Percentiles rank a stretch among this genome's conserved stretches.
phyloP scores from a whole-genome alignment of 2,888 invertebrate species.

The Octonoba sinensis region DNA sequence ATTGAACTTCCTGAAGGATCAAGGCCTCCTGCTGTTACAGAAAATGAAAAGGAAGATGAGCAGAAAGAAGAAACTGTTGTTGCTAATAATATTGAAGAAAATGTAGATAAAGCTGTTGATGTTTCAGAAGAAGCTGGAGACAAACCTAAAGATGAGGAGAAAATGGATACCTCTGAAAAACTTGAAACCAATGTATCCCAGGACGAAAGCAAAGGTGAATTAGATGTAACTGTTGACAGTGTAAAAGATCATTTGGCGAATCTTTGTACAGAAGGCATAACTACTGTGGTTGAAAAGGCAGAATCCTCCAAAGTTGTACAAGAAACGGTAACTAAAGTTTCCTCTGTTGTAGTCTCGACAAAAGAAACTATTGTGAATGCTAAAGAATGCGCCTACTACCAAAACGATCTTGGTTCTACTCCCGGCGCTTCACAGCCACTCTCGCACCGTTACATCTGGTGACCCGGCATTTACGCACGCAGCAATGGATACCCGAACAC shows the following conservation, averaged over 20 bases:
- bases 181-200: slow-evolving; percentile 33
- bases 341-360: slow-evolving; percentile 48
- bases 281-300: slow-evolving; percentile 53
- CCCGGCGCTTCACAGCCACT: no score
- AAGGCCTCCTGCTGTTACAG: slow-evolving; percentile 37
- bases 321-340: slow-evolving; percentile 57
- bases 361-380: slow-evolving; percentile 59
- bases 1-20: slow-evolving; percentile 66
- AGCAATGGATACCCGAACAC: no score
- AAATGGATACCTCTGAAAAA: slow-evolving; percentile 43
- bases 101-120: slow-evolving; percentile 31
- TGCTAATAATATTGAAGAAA: slow-evolving; percentile 12
- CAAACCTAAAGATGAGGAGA: slow-evolving; percentile 31
- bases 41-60: slow-evolving; percentile 14
- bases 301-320: slow-evolving; percentile 58
- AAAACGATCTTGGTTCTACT: no score
- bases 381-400: no score
- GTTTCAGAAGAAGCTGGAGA: slow-evolving; percentile 3
- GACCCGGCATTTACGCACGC: no score
- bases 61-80: slow-evolving; percentile 1
- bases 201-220: slow-evolving; percentile 59
- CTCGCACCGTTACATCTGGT: no score
- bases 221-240: slow-evolving; percentile 66
- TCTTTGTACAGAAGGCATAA: slow-evolving; percentile 32
- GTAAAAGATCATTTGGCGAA: slow-evolving; percentile 65